Conservation (phyloP, 2,113 vertebrate species). For the Galbula dea region DNA sequence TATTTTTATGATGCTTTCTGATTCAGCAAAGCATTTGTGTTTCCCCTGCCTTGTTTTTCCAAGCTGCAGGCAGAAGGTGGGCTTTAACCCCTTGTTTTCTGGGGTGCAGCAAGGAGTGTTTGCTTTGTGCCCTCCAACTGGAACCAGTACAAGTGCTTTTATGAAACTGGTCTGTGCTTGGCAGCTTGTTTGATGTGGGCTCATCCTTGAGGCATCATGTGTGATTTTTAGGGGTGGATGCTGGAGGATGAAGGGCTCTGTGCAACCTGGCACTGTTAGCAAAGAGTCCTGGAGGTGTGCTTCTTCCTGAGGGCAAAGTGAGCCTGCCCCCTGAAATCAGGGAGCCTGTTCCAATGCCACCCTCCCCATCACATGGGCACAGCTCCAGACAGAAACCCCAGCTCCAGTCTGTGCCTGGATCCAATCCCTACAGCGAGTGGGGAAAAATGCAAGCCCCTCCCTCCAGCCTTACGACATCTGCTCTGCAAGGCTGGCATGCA, state of each 20-base stretch:
- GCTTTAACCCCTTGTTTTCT: not conserved
- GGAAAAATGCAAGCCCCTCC: not conserved
- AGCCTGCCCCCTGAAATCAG: not conserved
- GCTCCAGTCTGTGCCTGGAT: not conserved
- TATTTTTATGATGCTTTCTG: not conserved
- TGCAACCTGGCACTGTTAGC: not conserved
- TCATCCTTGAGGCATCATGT: not conserved
- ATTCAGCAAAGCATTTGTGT: not conserved
- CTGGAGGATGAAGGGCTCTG: not conserved
- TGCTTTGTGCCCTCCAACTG: not conserved
- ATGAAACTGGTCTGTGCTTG: not conserved
- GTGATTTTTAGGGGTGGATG: not conserved
- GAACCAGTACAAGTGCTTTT: not conserved
- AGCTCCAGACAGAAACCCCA: not conserved
- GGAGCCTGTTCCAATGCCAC: not conserved
- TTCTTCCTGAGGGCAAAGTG: not conserved
- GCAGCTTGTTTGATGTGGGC: not conserved
- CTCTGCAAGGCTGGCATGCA: fast-evolving
- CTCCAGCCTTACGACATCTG: not conserved
- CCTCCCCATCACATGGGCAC: not conserved
- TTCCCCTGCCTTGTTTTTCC: not conserved
- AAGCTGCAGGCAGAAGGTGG: not conserved
- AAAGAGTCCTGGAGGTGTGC: not conserved
- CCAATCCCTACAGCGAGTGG: not conserved
- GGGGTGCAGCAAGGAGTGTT: fast-evolving